These are phyloP conservation scores for Aythya baeri DNA, from an alignment of 2,113 vertebrate species.

Conservation along the genomic window DNA sequence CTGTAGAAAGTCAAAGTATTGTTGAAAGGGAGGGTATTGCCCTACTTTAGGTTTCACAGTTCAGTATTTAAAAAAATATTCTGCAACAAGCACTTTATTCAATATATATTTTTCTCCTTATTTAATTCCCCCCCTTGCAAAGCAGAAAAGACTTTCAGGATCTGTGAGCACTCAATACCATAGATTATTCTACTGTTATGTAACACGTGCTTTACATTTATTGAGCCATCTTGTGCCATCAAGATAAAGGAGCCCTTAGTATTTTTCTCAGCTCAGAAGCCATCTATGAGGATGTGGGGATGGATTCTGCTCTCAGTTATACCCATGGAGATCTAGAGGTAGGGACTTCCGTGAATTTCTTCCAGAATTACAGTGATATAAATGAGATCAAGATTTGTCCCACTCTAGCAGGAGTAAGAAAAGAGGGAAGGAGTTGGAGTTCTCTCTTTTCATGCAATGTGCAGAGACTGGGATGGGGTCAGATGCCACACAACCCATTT, in stretches of 20 bases:
- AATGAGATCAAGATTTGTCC: not conserved
- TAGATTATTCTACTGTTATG: constrained; percentile 59
- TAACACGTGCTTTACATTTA: constrained; percentile 56
- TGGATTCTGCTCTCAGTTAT: not conserved
- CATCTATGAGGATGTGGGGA: not conserved
- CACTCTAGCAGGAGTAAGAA: not conserved
- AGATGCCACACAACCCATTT: fast-evolving
- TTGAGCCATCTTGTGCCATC: constrained; percentile 45
- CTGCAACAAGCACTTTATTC: constrained; percentile 63
- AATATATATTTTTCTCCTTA: constrained; percentile 59
- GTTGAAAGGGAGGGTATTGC: constrained; percentile 69
- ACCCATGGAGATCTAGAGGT: not conserved
- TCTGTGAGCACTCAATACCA: constrained; percentile 18
- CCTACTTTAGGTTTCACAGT: constrained; percentile 70
- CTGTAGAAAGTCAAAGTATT: constrained; percentile 72
- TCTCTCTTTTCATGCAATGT: not conserved
- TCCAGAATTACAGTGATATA: not conserved
- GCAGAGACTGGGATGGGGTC: not conserved
- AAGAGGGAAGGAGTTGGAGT: not conserved
- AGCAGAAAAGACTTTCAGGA: constrained; percentile 13
- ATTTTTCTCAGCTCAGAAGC: constrained; percentile 28
- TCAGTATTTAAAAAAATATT: constrained; percentile 58
- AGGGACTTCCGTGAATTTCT: not conserved
- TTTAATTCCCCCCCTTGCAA: constrained; percentile 36
- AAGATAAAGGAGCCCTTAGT: constrained; percentile 44